Evolutionary conservation across 2,888 invertebrate species (phyloP), one percentile per base, ranked within the genome.

Genomic region (Scaptomyza parva): DNA sequence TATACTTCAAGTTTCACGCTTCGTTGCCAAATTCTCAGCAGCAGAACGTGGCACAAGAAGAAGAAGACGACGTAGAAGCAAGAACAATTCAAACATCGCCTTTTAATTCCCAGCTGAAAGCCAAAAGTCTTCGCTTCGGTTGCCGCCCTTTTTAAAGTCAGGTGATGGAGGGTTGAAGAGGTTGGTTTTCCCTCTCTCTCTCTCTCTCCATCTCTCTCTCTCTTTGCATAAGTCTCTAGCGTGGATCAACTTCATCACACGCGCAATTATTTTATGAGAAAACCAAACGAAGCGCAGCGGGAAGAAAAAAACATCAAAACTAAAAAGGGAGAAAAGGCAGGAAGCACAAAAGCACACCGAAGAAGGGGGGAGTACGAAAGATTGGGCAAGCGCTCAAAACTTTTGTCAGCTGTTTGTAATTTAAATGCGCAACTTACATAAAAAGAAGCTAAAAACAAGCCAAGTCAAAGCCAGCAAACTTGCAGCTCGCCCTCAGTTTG

Each of bases 361-460:
- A 11, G 18, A 22, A 1, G 11, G 6, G 41, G 2, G 0, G 5
- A 8, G 28, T 3, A 18, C 28, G n/a, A 22, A 59, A 68, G 75
- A 76, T 85, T 82, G 80, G 82, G 85, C 85, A 82, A 81, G 59
- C 67, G 61, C 54, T 53, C 65, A 65, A 47, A 71, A 76, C 70
- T 83, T 83, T 83, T 83, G 82, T 83, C 82, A 83, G 82, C 82
- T 86, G 82, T 73, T 83, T 80, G 86, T 86, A 86, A 83, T 86
- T 83, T 86, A 76, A 86, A 83, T 80, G 81, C 67, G 86, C 79
- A 82, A 74, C 83, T 85, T 82, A 82, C 64, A 76, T 73, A 76
- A 66, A 48, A 22, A 14, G 39, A 47, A 55, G 26, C 57, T 57
- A 24, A 63, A 17, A 37, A 17, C 63, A 22, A 33, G n/a, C 33